phyloP scores from a whole-genome alignment of 2,797 vertebrate species.

The Tapirus indicus region DNA sequence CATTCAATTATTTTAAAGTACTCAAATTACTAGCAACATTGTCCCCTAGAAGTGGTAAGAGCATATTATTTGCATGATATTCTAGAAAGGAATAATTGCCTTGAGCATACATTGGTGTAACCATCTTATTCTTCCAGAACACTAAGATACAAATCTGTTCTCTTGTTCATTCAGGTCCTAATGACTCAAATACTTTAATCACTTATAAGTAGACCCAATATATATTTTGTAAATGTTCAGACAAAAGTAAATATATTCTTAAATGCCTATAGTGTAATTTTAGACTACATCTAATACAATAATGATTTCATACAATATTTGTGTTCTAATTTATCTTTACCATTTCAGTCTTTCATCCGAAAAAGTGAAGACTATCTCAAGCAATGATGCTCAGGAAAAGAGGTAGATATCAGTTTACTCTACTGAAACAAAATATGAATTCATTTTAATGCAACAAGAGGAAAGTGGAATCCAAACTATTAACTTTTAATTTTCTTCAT shows the following conservation, averaged over 20 bases:
- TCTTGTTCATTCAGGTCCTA: constrained; percentile 37
- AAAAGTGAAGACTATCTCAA: constrained; percentile 59
- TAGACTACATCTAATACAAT: constrained; percentile 56
- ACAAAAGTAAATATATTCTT: constrained; percentile 60
- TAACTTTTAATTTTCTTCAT: constrained; percentile 75
- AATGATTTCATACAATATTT: constrained; percentile 57
- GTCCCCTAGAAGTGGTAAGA: neutral
- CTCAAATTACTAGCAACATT: constrained; percentile 33
- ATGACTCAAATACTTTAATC: constrained; percentile 50
- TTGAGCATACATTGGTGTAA: neutral
- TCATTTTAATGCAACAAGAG: constrained; percentile 17
- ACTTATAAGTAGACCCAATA: constrained; percentile 29
- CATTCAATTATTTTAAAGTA: constrained; percentile 62
- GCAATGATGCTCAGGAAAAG: constrained; percentile 76
- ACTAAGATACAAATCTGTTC: constrained; percentile 36
- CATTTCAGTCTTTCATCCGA: constrained; percentile 68
- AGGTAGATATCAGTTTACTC: constrained; percentile 44
- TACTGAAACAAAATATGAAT: constrained; percentile 64
- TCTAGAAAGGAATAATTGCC: neutral
- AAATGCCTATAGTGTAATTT: constrained; percentile 57
- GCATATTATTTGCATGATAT: neutral
- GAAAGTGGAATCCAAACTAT: constrained; percentile 29
- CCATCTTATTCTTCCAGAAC: constrained; percentile 42
- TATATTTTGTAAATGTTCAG: constrained; percentile 62
- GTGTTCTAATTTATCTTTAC: constrained; percentile 10